Conservation (phyloP, 2,888 invertebrate genomes). For the Panzeria rudis region DNA sequence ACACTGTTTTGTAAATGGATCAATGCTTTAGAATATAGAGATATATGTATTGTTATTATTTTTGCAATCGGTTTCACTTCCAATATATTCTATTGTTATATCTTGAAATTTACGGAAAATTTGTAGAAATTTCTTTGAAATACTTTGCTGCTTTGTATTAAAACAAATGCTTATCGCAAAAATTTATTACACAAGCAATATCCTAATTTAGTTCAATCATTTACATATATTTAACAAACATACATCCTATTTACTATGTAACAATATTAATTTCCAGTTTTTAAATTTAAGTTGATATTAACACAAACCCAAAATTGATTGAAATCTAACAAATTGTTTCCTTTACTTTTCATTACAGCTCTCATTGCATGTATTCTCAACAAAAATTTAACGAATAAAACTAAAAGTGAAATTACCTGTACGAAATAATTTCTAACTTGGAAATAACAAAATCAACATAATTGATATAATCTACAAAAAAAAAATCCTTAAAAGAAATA, state of each 20-base stretch:
- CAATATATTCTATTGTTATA: too few species aligned
- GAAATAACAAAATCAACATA: neutral
- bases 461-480: neutral
- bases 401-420: constrained; percentile 14
- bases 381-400: constrained; percentile 9
- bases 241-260: neutral
- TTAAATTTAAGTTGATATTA: constrained; percentile 15
- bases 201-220: neutral
- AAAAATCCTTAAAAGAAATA: constrained; percentile 39
- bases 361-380: neutral
- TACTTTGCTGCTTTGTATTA: too few species aligned
- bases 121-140: too few species aligned
- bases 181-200: neutral
- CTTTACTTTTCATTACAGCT: constrained; percentile 60
- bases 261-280: neutral
- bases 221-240: too few species aligned
- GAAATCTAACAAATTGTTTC: constrained; percentile 55
- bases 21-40: too few species aligned
- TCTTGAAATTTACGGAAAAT: too few species aligned
- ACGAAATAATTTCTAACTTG: constrained; percentile 15
- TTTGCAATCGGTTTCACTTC: too few species aligned
- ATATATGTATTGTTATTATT: too few species aligned
- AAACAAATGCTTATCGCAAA: neutral
- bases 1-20: too few species aligned
- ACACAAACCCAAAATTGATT: constrained; percentile 12